Base-by-base conservation (phyloP, 2,113 vertebrate species). In the Stictonetta naevosa region DNA sequence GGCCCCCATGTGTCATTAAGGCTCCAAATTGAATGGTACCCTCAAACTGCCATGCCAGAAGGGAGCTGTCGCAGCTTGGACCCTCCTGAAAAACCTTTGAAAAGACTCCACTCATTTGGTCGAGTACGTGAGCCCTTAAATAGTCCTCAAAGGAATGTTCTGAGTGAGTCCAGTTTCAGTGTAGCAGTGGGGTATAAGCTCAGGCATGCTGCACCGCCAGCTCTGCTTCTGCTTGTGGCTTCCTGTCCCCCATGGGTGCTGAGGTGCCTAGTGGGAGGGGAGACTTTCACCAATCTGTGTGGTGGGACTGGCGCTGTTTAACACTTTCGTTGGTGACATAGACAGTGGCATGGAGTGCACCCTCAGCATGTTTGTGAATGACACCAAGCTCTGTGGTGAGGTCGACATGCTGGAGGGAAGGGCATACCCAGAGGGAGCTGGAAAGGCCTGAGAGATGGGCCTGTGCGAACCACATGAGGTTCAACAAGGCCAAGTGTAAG, bases 171-270 rank as follows among this genome's bases (percentile, higher is more conserved):
- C 2, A 3, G 23, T 55, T 21, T 48, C 18, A 3, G 19, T 81
- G 16, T 31, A 44, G 53, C 16, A 8, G 42, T 0, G 6, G 15
- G 25, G 14, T 22, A 20, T 17, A 63, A 34, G 58, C 58, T 33
- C 0, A 2, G 6, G 28, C 40, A 2, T 36, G 25, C 34, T 36
- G n/a, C 23, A 26, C 14, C 6, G 4, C 6, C 0, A 1, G 20
- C 50, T 71, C 17, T n/a, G 17, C 69, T 13, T 7, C 46, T 69
- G 48, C 64, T 44, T 2, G 0, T 31, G 69, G 55, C 38, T 66
- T 7, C 6, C 21, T 16, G 42, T 72, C 33, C 69, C 26, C 83
- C 36, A 28, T 26, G 34, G n/a, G 28, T 21, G n/a, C 44, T 59
- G 73, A n/a, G 23, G 28, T 38, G 48, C 26, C 48, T 72, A 26